A percentile compares a stretch with the other conserved stretches of the same genome.
These are phyloP conservation scores for Loxodonta africana DNA, from an alignment of 2,113 vertebrate species.

Conservation along the genomic window DNA sequence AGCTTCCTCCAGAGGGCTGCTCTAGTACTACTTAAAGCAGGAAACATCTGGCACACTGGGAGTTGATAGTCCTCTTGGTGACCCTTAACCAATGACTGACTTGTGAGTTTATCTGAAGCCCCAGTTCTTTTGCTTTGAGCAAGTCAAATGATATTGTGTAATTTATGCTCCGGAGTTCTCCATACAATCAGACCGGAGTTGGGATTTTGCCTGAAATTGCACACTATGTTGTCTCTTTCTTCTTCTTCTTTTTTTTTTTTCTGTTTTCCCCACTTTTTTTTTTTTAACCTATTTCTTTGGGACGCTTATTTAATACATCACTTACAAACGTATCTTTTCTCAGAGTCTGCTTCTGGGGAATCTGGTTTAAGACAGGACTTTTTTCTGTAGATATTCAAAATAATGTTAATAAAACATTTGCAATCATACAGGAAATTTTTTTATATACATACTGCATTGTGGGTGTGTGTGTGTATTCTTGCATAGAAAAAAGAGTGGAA, in stretches of 20 bases:
- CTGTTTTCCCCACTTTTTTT: not conserved
- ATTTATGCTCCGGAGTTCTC: conserved; percentile 32
- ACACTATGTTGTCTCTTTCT: not conserved
- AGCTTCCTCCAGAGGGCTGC: not conserved
- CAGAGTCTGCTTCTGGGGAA: not conserved
- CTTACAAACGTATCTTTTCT: not conserved
- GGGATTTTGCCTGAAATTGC: not conserved
- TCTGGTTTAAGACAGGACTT: not conserved
- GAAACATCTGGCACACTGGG: not conserved
- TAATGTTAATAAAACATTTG: not conserved
- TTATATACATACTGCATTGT: not conserved
- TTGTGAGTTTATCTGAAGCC: conserved; percentile 5
- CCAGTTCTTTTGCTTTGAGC: not conserved
- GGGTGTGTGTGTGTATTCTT: not conserved
- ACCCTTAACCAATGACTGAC: not conserved
- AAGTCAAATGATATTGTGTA: not conserved
- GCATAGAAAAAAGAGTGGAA: not conserved
- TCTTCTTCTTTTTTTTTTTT: not conserved
- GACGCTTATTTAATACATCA: conserved; percentile 26
- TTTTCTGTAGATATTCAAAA: conserved; percentile 26
- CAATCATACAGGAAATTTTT: not conserved
- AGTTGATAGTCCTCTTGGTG: not conserved
- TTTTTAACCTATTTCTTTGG: not conserved
- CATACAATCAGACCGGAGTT: not conserved
- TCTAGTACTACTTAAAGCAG: not conserved